Conservation (phyloP, 2,797 vertebrate genomes). For the Acanthopagrus latus region DNA sequence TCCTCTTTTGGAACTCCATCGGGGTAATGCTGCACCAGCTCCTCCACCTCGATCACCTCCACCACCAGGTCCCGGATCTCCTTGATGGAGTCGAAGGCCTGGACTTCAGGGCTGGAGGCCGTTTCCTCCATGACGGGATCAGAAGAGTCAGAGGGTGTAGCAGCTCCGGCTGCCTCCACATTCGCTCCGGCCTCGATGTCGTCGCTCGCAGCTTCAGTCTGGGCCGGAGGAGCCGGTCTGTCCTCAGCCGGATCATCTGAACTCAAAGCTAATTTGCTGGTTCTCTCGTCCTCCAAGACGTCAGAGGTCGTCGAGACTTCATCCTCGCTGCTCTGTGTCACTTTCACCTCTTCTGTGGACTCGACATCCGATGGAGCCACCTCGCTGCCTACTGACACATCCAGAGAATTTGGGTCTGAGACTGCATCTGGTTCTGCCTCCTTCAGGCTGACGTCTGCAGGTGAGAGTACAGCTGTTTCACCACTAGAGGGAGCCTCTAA, state of each 20-base stretch:
- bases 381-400: slow-evolving; percentile 44
- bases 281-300: slow-evolving; percentile 10
- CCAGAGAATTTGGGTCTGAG: slow-evolving; percentile 42
- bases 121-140: not conserved
- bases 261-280: slow-evolving; percentile 15
- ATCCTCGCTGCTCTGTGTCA: slow-evolving; percentile 2
- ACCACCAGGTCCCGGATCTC: slow-evolving; percentile 81
- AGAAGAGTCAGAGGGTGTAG: not conserved
- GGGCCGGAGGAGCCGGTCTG: not conserved
- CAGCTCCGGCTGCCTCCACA: not conserved
- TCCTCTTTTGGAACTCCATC: slow-evolving; percentile 27
- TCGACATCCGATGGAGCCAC: slow-evolving; percentile 40
- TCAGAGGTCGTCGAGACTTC: slow-evolving; percentile 56
- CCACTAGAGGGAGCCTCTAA: slow-evolving; percentile 57
- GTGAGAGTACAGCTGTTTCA: not conserved
- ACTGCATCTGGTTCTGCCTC: not conserved
- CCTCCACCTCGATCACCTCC: slow-evolving; percentile 81
- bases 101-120: not conserved
- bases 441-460: not conserved
- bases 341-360: slow-evolving; percentile 31
- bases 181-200: slow-evolving; percentile 6
- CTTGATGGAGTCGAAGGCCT: slow-evolving; percentile 73
- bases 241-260: slow-evolving; percentile 7
- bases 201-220: not conserved
- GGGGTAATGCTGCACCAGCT: slow-evolving; percentile 63